Evolutionary conservation across 2,113 vertebrate species (phyloP).

Genomic region (Glaucidium brasilianum): DNA sequence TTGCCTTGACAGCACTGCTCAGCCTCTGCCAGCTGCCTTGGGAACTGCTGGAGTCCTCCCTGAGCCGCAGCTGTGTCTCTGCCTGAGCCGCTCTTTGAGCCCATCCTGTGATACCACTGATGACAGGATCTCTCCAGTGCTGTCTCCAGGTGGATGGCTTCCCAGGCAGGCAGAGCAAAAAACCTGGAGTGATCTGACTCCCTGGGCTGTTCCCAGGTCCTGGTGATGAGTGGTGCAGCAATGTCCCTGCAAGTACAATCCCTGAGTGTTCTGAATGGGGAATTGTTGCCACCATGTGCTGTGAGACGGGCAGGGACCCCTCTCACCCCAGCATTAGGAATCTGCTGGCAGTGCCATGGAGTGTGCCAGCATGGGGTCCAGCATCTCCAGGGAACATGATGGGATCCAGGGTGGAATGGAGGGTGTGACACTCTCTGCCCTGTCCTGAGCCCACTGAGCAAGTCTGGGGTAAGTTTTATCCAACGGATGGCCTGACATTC

Average conservation of each 20-base stretch:
- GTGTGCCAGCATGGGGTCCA: neutral
- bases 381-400: neutral
- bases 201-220: neutral
- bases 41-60: neutral
- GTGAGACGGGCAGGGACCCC: neutral
- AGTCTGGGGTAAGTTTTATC: neutral
- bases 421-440: accelerated
- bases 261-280: neutral
- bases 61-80: neutral
- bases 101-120: accelerated
- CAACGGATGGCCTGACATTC: neutral
- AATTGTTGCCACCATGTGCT: neutral
- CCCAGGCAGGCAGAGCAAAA: neutral
- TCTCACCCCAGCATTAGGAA: neutral
- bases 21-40: neutral
- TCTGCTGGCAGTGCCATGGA: accelerated
- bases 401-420: neutral
- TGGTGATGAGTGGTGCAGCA: neutral
- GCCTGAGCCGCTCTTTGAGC: accelerated
- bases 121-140: constrained; percentile 34
- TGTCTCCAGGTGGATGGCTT: accelerated
- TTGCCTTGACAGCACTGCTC: accelerated
- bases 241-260: neutral
- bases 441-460: neutral
- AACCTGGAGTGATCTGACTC: neutral